Evolutionary conservation across 2,888 invertebrate species (phyloP), one percentile per base, ranked within the genome.

Genomic region (Drosophila parthenogenetica): DNA sequence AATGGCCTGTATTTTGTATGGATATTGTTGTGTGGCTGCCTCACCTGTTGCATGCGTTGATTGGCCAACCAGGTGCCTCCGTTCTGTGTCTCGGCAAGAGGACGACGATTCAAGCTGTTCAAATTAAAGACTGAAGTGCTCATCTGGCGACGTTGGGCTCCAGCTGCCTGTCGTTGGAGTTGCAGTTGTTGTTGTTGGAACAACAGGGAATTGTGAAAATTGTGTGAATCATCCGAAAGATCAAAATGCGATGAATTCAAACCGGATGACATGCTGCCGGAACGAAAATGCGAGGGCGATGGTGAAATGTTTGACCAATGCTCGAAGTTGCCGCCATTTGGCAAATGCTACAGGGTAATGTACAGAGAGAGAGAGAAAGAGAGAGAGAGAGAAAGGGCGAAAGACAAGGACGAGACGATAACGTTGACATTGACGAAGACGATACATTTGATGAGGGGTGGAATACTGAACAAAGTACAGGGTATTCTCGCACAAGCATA

Each of bases 11-110:
- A 13, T 35, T 35, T 35, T 13, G 8, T 13, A n/a, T n/a, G n/a
- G n/a, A n/a, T n/a, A n/a, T n/a, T n/a, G n/a, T 29, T 16, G 2
- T 3, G 13, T 16, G 5, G 2, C 2, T 7, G 8, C 48, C 74
- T 89, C 90, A 95, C 95, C 93, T 95, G 95, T 79, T 94, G 94
- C 93, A 95, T 93, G 13, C 89, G 81, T 42, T 87, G 88, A 54
- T 80, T 87, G 14, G 82, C 77, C 69, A 86, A 59, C 91, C 91
- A 90, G 48, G 74, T 75, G 51, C 73, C 72, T 10, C 45, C 71
- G 19, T 64, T 70, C 22, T 67, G 86, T 5, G 69, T 54, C 42
- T 92, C 82, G 85, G 92, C 70, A 83, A 91, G 49, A 10, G 86
- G 87, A 61, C 90, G 73, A 22, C 90, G 79, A 2, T 77, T 83